Conservation (phyloP, 35 echinoderm and acorn worm genomes). For the Nesometra sesokonis region DNA sequence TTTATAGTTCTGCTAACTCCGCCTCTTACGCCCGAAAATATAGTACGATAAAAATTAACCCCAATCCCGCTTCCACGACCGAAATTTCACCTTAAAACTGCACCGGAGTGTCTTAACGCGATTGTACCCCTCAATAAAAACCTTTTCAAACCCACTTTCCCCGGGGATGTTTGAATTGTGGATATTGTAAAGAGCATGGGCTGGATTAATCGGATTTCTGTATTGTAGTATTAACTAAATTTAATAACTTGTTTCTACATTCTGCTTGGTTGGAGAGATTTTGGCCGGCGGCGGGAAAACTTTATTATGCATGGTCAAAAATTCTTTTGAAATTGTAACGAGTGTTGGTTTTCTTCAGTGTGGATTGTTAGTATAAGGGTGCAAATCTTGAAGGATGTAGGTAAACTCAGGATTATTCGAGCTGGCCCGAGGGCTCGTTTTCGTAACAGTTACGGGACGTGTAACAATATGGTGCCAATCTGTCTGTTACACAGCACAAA, state of each 20-base stretch:
- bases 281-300: neutral
- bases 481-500: neutral
- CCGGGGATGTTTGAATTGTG: neutral
- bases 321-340: neutral
- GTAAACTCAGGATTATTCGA: neutral
- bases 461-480: neutral
- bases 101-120: neutral
- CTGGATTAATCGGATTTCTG: neutral
- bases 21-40: neutral
- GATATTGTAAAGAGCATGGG: neutral
- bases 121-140: neutral
- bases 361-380: neutral
- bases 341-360: neutral
- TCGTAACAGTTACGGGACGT: neutral
- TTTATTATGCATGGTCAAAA: neutral
- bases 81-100: neutral
- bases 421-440: neutral
- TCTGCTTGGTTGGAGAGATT: neutral
- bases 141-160: neutral
- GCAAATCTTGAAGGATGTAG: neutral
- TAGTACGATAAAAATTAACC: neutral
- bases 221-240: neutral
- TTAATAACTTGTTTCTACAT: neutral
- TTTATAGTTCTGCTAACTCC: too few relatives aligned
- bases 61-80: neutral